Percentiles rank a stretch among this genome's conserved stretches.
phyloP scores from a whole-genome alignment of 2,113 vertebrate species.

The Crotalus viridis region DNA sequence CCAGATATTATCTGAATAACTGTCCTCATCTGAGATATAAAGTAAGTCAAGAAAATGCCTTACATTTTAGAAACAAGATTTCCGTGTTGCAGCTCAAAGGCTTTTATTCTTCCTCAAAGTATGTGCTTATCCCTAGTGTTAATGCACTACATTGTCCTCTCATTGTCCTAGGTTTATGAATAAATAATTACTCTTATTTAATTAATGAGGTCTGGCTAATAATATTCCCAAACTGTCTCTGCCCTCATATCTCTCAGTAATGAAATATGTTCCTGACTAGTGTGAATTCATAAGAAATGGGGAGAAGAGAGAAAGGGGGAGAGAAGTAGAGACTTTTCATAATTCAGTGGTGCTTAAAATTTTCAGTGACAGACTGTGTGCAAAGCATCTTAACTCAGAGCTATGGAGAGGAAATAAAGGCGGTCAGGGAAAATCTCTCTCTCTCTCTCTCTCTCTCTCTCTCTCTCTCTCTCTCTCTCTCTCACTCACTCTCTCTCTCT shows the following conservation, averaged over 20 bases:
- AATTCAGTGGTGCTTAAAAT: slow-evolving; percentile 23
- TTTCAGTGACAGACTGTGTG: slow-evolving; percentile 11
- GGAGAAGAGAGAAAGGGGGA: neutral
- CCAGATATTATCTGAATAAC: neutral
- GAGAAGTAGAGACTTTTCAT: neutral
- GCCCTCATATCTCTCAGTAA: slow-evolving; percentile 50
- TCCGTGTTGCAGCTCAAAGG: slow-evolving; percentile 33
- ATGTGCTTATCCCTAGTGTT: slow-evolving; percentile 66
- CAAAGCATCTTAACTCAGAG: slow-evolving; percentile 21
- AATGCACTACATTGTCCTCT: slow-evolving; percentile 62
- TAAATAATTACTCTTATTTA: slow-evolving; percentile 77
- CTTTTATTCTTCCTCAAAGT: slow-evolving; percentile 55
- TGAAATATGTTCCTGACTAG: slow-evolving; percentile 21
- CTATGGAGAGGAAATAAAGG: slow-evolving; percentile 9
- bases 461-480: too few species aligned
- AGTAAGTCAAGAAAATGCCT: slow-evolving; percentile 33
- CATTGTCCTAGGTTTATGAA: slow-evolving; percentile 74
- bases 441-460: too few species aligned
- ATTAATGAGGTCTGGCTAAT: slow-evolving; percentile 73
- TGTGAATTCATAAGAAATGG: neutral
- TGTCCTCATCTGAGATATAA: slow-evolving; percentile 13
- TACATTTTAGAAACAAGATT: slow-evolving; percentile 54
- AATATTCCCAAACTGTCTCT: slow-evolving; percentile 61
- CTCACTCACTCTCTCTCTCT: too few species aligned
- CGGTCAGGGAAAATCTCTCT: neutral